Percentiles rank a stretch among this genome's conserved stretches.
These are phyloP conservation scores for Leptura quadrifasciata DNA, from an alignment of 2,888 invertebrate genomes.

Conservation along the genomic window DNA sequence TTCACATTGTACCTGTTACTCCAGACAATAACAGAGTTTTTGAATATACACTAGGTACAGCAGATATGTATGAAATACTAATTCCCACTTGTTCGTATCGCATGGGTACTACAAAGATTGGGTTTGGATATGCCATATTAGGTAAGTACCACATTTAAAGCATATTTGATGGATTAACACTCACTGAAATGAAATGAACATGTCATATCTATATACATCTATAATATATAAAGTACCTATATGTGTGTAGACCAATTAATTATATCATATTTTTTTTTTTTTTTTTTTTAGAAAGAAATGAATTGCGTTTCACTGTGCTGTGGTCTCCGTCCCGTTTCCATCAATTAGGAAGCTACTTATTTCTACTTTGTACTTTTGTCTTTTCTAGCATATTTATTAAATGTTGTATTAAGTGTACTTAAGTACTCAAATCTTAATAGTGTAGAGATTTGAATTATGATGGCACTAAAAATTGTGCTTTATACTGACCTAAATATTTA, in stretches of 20 bases:
- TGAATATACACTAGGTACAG: conserved; percentile 72
- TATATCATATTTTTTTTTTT: too few species aligned
- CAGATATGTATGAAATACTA: conserved; percentile 83
- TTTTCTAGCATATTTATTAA: conserved; percentile 23
- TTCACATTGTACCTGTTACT: conserved; percentile 66
- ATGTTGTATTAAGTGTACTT: conserved; percentile 24
- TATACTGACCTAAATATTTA: too few species aligned
- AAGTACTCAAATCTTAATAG: conserved; percentile 5
- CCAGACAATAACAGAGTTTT: conserved; percentile 71
- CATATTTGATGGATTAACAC: not conserved
- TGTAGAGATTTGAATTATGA: too few species aligned
- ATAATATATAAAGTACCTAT: not conserved
- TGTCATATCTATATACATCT: conserved; percentile 13
- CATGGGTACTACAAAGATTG: conserved; percentile 93
- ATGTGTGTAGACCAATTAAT: not conserved
- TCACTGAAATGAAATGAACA: not conserved
- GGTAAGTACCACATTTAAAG: conserved; percentile 75
- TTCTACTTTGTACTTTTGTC: conserved; percentile 22
- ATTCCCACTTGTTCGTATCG: conserved; percentile 97
- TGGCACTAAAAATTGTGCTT: too few species aligned
- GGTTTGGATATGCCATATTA: conserved; percentile 88
- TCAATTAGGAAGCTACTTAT: conserved; percentile 77
- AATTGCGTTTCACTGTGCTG: conserved; percentile 82
- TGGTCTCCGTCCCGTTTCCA: conserved; percentile 86
- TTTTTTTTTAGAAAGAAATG: conserved; percentile 77